Evolutionary conservation across 2,797 vertebrate genomes (phyloP).

Genomic region (Lepilemur septentrionalis): DNA sequence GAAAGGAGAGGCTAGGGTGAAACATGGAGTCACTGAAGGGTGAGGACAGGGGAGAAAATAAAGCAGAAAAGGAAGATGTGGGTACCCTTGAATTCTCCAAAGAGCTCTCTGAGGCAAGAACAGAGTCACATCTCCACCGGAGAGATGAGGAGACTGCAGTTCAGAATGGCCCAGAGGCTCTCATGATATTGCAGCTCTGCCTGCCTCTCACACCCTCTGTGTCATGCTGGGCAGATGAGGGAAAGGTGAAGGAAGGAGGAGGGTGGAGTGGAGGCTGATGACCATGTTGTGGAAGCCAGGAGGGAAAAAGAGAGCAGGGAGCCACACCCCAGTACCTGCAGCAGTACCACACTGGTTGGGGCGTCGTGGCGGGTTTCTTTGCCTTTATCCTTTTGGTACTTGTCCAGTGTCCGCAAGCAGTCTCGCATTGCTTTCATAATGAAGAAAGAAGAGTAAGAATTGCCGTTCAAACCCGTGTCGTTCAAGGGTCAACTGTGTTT

Average conservation of each 20-base stretch:
- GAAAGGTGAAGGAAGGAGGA: background rate
- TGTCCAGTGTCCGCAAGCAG: background rate
- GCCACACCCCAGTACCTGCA: too few relatives aligned
- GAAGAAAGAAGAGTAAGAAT: background rate
- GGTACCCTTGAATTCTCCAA: rapidly evolving
- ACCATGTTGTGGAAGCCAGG: background rate
- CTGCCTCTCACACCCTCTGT: background rate
- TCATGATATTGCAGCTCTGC: rapidly evolving
- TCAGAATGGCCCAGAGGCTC: background rate
- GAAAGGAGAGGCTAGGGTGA: background rate
- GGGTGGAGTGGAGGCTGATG: background rate
- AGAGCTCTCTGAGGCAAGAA: background rate
- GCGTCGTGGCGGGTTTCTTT: background rate
- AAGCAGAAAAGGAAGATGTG: background rate
- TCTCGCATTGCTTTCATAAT: background rate
- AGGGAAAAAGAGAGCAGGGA: background rate
- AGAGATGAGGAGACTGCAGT: background rate
- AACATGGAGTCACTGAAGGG: background rate
- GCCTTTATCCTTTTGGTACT: too few relatives aligned
- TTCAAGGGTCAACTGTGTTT: background rate
- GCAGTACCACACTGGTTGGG: background rate
- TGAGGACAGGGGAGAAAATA: background rate
- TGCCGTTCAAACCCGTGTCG: background rate
- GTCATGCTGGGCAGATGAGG: rapidly evolving
- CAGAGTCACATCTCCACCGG: background rate